Evolutionary conservation across 2,113 vertebrate species (phyloP), one percentile per base, ranked within the genome.

Genomic region (Ifrita kowaldi): DNA sequence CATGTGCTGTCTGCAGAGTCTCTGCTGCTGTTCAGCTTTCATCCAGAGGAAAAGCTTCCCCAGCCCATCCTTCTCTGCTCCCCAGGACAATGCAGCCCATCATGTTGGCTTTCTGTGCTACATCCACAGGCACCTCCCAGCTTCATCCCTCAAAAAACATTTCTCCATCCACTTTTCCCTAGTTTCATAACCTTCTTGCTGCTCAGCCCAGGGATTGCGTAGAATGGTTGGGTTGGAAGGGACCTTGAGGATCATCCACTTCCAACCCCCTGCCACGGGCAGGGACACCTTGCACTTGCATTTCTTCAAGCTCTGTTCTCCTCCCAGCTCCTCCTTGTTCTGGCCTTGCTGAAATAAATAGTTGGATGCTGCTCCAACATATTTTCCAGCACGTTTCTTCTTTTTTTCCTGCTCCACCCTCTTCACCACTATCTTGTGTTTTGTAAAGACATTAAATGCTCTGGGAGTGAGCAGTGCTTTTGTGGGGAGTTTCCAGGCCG

Each of bases 91-190:
- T 2, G 33, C 77, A 81, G 30, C 77, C 44, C 20, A 0, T 19
- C 41, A 1, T 0, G 0, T 7, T 16, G 3, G 57, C 41, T 79
- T 69, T 35, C 80, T 42, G 1, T 26, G 4, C 46, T 3, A 0
- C 2, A 3, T 35, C 60, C 3, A 1, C 62, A 22, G 39, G 6
- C 32, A 3, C 6, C 47, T 55, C 18, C 32, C 5, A 1, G 13
- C 41, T 62, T 23, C 49, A 13, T 24, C 79, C n/a, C 22, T 35
- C 69, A 15, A 6, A 49, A 37, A 10, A 0, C 42, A n/a, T 46
- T 53, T 65, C 60, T 70, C 62, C 16, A 1, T 73, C 50, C 30
- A 1, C 53, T 69, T 74, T 62, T 23, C 46, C 26, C 37, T 74
- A 6, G 6, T 82, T 85, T 76, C 85, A n/a, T 6, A 73, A 56